Evolutionary conservation across 2,797 vertebrate genomes (phyloP).

Genomic region (Masticophis lateralis): DNA sequence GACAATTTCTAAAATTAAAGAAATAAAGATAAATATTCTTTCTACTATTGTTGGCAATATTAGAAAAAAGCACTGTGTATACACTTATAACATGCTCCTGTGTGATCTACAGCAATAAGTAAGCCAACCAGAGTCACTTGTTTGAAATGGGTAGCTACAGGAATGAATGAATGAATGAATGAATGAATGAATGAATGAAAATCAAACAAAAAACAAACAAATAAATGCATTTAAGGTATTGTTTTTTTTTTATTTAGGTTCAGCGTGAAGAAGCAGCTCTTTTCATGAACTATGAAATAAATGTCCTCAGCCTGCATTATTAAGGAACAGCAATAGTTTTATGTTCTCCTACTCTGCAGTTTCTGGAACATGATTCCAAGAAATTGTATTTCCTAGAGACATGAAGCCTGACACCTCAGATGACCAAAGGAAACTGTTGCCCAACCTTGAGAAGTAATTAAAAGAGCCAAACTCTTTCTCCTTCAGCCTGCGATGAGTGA

Average conservation of each 20-base stretch:
- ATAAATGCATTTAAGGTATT: neutral
- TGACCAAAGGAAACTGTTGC: neutral
- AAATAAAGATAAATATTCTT: neutral
- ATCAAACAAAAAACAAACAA: neutral
- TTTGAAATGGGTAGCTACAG: neutral
- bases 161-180: neutral
- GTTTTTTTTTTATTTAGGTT: neutral
- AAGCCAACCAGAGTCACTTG: neutral
- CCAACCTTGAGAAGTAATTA: neutral
- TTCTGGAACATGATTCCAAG: neutral
- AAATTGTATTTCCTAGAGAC: neutral
- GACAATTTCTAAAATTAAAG: neutral
- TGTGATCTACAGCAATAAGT: neutral
- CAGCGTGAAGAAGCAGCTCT: neutral
- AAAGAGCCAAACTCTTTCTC: neutral
- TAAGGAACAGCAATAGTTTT: neutral
- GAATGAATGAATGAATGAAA: neutral
- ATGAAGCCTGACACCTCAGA: neutral
- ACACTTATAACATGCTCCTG: neutral
- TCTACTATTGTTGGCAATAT: neutral
- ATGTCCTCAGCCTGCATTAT: neutral
- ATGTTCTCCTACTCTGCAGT: neutral
- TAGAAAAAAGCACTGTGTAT: neutral
- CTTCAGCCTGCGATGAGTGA: fast-evolving
- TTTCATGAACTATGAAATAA: neutral